Percentiles rank a stretch among this genome's conserved stretches.
Conservation (phyloP, 2,888 invertebrate species). For the Acrobasis suavella region DNA sequence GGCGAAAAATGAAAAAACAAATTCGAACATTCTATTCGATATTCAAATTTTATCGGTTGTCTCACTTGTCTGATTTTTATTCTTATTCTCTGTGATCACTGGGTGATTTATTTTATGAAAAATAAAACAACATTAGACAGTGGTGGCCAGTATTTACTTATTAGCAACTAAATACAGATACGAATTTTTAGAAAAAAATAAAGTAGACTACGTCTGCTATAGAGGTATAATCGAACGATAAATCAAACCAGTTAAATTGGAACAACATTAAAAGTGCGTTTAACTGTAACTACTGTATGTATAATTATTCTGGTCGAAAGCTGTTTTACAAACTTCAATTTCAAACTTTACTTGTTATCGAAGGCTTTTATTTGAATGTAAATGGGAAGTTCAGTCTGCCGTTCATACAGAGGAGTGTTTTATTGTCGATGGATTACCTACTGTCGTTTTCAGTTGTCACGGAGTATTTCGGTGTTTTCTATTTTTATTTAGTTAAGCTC, state of each 20-base stretch:
- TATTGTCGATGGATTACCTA: not conserved
- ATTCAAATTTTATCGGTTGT: slow-evolving; percentile 16
- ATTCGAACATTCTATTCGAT: slow-evolving; percentile 19
- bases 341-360: too few species aligned
- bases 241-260: too few species aligned
- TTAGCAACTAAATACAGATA: not conserved
- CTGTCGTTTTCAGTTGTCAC: not conserved
- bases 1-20: slow-evolving; percentile 21
- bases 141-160: not conserved
- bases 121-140: not conserved
- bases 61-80: not conserved
- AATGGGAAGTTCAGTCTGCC: too few species aligned
- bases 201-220: too few species aligned
- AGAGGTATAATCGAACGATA: too few species aligned
- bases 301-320: too few species aligned
- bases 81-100: not conserved
- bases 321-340: too few species aligned
- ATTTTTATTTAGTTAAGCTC: slow-evolving; percentile 2
- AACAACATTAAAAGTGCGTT: too few species aligned
- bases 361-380: too few species aligned
- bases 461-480: not conserved
- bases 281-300: too few species aligned
- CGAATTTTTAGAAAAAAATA: not conserved
- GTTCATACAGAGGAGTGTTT: too few species aligned
- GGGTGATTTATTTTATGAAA: not conserved